Evolutionary conservation across 2,888 invertebrate species (phyloP).

Genomic region (Cheilosia vernalis): DNA sequence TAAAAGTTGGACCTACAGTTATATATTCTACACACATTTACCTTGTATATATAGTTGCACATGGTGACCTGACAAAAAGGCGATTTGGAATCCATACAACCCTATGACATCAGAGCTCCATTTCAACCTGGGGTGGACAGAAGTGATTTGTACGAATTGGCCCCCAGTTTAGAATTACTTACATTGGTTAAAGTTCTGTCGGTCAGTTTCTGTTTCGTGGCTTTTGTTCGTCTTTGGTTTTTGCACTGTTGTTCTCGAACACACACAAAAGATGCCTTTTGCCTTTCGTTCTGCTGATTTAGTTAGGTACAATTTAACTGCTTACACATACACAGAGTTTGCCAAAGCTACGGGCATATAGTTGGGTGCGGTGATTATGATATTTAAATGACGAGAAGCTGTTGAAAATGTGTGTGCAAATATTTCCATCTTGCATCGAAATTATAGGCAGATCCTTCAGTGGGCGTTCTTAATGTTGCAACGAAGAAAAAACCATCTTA

Average conservation of each 20-base stretch:
- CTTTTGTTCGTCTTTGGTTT: background rate
- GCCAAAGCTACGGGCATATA: too few relatives aligned
- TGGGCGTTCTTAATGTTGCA: too few relatives aligned
- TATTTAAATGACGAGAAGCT: too few relatives aligned
- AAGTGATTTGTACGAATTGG: conserved; percentile 22
- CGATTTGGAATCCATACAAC: conserved; percentile 9
- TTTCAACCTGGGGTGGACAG: background rate
- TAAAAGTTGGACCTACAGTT: too few relatives aligned
- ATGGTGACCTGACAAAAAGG: conserved; percentile 3
- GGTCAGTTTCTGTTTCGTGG: background rate
- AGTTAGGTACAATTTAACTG: too few relatives aligned
- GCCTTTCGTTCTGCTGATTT: too few relatives aligned
- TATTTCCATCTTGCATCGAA: too few relatives aligned
- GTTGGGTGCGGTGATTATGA: too few relatives aligned
- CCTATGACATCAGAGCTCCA: conserved; percentile 4
- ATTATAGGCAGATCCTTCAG: too few relatives aligned
- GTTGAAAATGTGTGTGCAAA: too few relatives aligned
- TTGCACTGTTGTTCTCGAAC: background rate
- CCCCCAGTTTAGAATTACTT: background rate
- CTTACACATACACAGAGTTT: too few relatives aligned
- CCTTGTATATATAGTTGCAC: background rate
- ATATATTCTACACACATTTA: background rate
- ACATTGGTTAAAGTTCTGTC: conserved; percentile 7
- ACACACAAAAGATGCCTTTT: background rate
- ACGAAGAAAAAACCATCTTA: background rate